phyloP scores from a whole-genome alignment of 1,140 invertebrate species.

The Maconellicoccus hirsutus region DNA sequence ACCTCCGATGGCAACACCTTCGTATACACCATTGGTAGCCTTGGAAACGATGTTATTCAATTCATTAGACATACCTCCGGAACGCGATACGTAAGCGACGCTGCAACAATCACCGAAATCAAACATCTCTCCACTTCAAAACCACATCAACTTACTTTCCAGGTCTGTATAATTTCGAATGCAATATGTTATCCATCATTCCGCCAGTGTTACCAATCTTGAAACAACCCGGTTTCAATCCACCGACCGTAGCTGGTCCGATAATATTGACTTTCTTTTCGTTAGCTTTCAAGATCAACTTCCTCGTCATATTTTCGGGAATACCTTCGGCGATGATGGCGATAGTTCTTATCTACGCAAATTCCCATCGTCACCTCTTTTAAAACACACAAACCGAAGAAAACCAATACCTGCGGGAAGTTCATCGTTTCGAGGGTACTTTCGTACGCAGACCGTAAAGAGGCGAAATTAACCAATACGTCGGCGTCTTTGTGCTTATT shows the following conservation, averaged over 20 bases:
- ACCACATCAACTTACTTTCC: constrained; percentile 46
- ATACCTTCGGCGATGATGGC: constrained; percentile 99
- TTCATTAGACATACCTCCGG: constrained; percentile 99
- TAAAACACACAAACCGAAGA: constrained; percentile 23
- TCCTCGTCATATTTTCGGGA: constrained; percentile 94
- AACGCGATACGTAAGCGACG: constrained; percentile 95
- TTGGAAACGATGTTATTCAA: constrained; percentile 97
- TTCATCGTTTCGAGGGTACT: constrained; percentile 87
- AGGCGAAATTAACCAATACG: constrained; percentile 98
- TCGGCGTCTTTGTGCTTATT: constrained; percentile 88
- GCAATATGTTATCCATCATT: constrained; percentile 98
- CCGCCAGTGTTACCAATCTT: constrained; percentile 99
- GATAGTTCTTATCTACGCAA: constrained; percentile 70
- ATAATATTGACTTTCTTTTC: constrained; percentile 77
- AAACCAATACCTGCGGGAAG: constrained; percentile 58
- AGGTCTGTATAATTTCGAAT: constrained; percentile 91
- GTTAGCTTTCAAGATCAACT: constrained; percentile 77
- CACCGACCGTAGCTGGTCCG: constrained; percentile 94
- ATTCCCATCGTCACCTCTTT: no score
- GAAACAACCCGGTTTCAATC: constrained; percentile 97
- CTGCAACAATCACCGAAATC: constrained; percentile 38
- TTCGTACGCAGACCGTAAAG: constrained; percentile 92
- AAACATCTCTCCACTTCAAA: background rate
- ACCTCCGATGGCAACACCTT: constrained; percentile 98
- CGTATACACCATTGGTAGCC: constrained; percentile 92